Evolutionary conservation across 2,797 vertebrate species (phyloP), one percentile per base, ranked within the genome.

Genomic region (Eulemur albifrons): DNA sequence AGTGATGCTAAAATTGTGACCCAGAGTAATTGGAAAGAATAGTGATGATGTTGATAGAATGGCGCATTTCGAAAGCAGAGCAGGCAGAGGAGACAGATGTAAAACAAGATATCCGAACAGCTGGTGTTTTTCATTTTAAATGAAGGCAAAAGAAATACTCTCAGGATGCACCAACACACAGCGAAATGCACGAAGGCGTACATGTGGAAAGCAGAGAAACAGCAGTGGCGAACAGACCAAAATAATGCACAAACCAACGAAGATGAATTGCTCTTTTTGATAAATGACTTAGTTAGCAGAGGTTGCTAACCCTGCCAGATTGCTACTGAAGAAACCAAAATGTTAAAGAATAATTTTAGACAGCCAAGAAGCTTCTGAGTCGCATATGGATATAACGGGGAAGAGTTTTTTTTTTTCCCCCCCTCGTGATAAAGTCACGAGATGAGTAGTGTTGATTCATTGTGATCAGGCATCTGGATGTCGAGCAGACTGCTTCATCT

Each of bases 81-180:
- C 40, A 45, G 43, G 40, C 70, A 80, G 89, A 92, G 83, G 79
- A 88, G 72, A 90, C 92, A 90, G 93, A 96, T 93, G 83, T 89
- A 87, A 87, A 89, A 57, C 59, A 54, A 30, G 30, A 12, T 67
- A 38, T 88, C 15, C 7, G 50, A 87, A 73, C 91, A 97, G 89
- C 96, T 96, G 96, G 45, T 93, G 70, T 40, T 98, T 90, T 88
- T 91, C 75, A 32, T 86, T 94, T 86, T 83, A 92, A 92, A 72
- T 35, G 76, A 93, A 95, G 59, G 86, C 43, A 80, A 69, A 75
- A 93, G 59, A 50, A 88, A 87, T 83, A 67, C 70, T 89, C 30
- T 54, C 65, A 59, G 54, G 30, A 83, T 63, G 59, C 48, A 76
- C 32, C 35, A 85, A 57, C 50, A 84, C n/a, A 70, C n/a, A 61